phyloP scores from a whole-genome alignment of 2,888 invertebrate genomes.

The Ganaspis brasiliensis region DNA sequence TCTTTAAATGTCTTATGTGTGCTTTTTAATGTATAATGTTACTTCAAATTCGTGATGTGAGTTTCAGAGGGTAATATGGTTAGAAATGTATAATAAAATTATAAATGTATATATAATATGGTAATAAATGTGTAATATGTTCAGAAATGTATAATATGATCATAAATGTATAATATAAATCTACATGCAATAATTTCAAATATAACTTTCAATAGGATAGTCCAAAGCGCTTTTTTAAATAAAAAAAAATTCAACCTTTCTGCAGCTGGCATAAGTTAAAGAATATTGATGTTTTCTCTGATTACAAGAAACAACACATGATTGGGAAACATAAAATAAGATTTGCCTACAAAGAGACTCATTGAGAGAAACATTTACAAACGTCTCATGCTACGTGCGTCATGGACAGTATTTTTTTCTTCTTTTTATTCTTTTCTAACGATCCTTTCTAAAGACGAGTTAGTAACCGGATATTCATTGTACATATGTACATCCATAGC shows the following conservation, averaged over 20 bases:
- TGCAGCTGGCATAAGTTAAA: background rate
- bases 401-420: conserved; percentile 45
- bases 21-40: no score
- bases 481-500: conserved; percentile 53
- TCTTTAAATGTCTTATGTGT: no score
- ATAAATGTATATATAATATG: no score
- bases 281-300: conserved; percentile 33
- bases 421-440: conserved; percentile 46
- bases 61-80: no score
- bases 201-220: no score
- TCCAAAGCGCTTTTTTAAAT: no score
- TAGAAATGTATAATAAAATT: no score
- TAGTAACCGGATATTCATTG: conserved; percentile 62
- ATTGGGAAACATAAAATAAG: conserved; percentile 33
- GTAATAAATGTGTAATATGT: no score
- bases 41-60: no score
- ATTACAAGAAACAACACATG: conserved; percentile 27
- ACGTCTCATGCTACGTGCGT: conserved; percentile 13
- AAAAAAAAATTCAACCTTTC: background rate
- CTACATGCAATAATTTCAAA: no score
- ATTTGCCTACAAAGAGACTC: conserved; percentile 32
- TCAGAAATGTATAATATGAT: no score
- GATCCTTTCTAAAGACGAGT: conserved; percentile 47
- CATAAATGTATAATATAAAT: no score
- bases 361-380: conserved; percentile 33